Evolutionary conservation across 1,140 invertebrate species (phyloP), one percentile per base, ranked within the genome.

Genomic region (Trichonephila inaurata): DNA sequence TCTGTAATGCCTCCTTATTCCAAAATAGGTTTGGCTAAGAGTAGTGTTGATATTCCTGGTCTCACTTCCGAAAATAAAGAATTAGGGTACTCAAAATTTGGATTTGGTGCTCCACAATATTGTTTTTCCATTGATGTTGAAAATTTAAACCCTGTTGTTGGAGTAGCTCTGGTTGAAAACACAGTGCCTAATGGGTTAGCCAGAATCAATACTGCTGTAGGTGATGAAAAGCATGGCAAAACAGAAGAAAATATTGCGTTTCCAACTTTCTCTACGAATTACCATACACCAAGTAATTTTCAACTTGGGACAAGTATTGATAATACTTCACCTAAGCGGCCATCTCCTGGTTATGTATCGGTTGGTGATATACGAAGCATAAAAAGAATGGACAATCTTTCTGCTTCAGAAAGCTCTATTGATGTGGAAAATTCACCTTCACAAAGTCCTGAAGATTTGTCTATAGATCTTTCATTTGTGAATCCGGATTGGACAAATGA

Each of bases 41-140:
- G 92, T 12, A 93, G 92, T 93, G 85, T 85, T 66, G 92, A 93
- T 88, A 93, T 93, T n/a, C 62, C 85, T 12, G n/a, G 91, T 14
- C 85, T 85, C 44, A 16, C 14, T 40, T 28, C 51, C 4, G 33
- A 24, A 40, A 92, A 92, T 60, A 85, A 92, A 58, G 51, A 44
- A 51, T 85, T 85, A 33, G 91, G 91, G 3, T 92, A 92, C 61
- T 92, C 91, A 7, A 92, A 92, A 62, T 92, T 92, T 92, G 91
- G 91, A 28, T 72, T 87, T 72, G 64, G 51, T 62, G 19, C n/a
- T 14, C 69, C 66, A 21, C 60, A 44, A 83, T n/a, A 83, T 85
- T 64, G 62, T 69, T 85, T 64, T 28, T 51, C 61, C 7, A 58
- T 60, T 60, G 83, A 60, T 28, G 18, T 12, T 40, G 83, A 51